A percentile compares a stretch with the other conserved stretches of the same genome.
Conservation (phyloP, 2,888 invertebrate species). For the Plebejus melissa region DNA sequence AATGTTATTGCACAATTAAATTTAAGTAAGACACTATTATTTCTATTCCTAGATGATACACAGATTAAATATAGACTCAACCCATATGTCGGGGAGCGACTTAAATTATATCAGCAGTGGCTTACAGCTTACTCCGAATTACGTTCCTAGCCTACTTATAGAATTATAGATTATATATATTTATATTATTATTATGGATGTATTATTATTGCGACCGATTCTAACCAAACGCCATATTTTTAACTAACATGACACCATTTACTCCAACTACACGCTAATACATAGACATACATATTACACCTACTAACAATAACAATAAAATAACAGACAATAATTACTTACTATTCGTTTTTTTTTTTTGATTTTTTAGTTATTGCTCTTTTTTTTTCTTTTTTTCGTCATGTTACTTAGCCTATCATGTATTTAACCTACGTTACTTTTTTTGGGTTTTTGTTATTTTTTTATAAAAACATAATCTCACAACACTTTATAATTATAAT, state of each 20-base stretch:
- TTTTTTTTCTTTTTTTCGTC: neutral
- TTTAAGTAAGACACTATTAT: neutral
- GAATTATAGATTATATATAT: neutral
- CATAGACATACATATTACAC: conserved; percentile 4
- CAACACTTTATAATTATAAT: conserved; percentile 4
- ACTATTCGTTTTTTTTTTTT: neutral
- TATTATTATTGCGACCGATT: conserved; percentile 12
- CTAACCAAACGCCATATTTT: neutral
- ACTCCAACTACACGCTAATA: neutral
- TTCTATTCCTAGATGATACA: neutral
- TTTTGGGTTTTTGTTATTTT: conserved; percentile 2
- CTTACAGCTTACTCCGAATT: neutral
- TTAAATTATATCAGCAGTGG: neutral
- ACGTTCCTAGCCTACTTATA: neutral
- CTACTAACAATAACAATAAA: conserved; percentile 8
- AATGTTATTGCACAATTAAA: neutral
- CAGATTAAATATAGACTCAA: neutral
- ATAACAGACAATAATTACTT: conserved; percentile 16
- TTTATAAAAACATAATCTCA: conserved; percentile 16
- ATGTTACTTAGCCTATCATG: conserved; percentile 16
- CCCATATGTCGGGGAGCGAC: conserved; percentile 1
- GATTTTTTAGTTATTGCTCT: neutral
- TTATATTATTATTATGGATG: too few species aligned
- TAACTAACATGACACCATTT: conserved; percentile 4
- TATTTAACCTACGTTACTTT: conserved; percentile 20